Evolutionary conservation across 2,797 vertebrate species (phyloP).

Genomic region (Hirundo rustica): DNA sequence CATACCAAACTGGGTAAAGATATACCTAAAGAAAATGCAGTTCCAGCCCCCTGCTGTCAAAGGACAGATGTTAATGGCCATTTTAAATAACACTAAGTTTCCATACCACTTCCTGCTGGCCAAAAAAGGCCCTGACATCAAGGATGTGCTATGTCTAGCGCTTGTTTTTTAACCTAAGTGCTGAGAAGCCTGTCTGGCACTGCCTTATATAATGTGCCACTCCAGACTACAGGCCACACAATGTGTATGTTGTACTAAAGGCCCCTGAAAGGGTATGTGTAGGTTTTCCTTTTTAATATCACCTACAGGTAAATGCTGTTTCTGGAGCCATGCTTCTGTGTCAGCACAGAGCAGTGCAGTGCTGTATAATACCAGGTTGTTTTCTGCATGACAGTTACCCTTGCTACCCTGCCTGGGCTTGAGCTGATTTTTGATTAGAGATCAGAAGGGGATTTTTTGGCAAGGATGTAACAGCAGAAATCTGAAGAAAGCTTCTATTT

Average conservation of each 20-base stretch:
- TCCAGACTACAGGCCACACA: constrained; percentile 17
- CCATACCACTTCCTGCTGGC: background rate
- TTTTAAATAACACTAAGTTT: background rate
- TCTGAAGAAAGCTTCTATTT: background rate
- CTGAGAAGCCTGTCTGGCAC: constrained; percentile 29
- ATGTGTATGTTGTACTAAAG: constrained; percentile 16
- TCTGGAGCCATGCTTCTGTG: background rate
- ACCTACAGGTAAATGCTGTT: constrained; percentile 14
- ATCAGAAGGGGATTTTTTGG: constrained; percentile 38
- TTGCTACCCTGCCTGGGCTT: background rate
- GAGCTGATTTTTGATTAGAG: background rate
- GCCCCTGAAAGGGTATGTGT: background rate
- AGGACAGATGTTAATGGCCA: background rate
- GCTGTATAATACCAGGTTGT: background rate
- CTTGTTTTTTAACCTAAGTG: background rate
- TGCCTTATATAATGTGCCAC: background rate
- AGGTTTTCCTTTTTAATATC: constrained; percentile 41
- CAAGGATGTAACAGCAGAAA: background rate
- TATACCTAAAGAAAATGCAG: background rate
- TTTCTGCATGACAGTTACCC: background rate
- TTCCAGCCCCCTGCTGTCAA: background rate
- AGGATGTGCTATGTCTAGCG: background rate
- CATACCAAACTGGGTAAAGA: background rate
- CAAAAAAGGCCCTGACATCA: background rate
- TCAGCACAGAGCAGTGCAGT: background rate